These are phyloP conservation scores for Beris chalybata DNA, from an alignment of 2,888 invertebrate genomes.

Conservation along the genomic window DNA sequence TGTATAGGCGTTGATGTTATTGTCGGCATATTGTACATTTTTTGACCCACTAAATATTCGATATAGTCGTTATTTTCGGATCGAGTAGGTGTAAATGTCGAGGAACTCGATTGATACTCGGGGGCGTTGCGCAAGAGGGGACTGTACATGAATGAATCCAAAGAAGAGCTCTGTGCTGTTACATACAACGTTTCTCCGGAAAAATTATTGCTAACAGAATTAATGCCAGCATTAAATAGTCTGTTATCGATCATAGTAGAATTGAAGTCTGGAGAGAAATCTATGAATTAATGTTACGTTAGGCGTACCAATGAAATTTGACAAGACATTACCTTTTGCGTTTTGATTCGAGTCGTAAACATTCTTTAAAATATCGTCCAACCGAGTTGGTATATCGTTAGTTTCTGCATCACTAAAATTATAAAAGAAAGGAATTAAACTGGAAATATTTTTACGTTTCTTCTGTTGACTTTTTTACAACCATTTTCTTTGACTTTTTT, in stretches of 20 bases:
- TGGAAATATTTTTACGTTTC: no score
- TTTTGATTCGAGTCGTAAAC: slow-evolving; percentile 1
- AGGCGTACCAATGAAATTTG: not conserved
- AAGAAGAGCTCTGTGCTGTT: not conserved
- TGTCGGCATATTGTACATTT: not conserved
- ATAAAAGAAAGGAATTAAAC: no score
- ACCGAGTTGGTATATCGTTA: no score
- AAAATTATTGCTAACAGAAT: not conserved
- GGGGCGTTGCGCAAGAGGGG: not conserved
- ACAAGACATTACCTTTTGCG: slow-evolving; percentile 2
- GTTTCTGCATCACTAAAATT: no score
- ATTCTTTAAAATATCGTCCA: not conserved
- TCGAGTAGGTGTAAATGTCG: not conserved
- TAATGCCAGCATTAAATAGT: not conserved
- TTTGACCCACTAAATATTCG: slow-evolving; percentile 1
- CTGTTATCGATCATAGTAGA: not conserved
- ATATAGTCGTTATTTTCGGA: slow-evolving; percentile 1
- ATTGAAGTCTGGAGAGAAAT: slow-evolving; percentile 4
- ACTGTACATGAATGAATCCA: not conserved
- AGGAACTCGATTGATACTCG: not conserved
- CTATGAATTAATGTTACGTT: not conserved
- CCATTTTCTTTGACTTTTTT: no score
- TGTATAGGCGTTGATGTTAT: not conserved
- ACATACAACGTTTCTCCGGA: slow-evolving; percentile 1
- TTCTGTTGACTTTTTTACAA: no score